Percentiles rank a stretch among this genome's conserved stretches.
Evolutionary conservation across 2,113 vertebrate genomes (phyloP).

Genomic region (Ariopsis seemanni): DNA sequence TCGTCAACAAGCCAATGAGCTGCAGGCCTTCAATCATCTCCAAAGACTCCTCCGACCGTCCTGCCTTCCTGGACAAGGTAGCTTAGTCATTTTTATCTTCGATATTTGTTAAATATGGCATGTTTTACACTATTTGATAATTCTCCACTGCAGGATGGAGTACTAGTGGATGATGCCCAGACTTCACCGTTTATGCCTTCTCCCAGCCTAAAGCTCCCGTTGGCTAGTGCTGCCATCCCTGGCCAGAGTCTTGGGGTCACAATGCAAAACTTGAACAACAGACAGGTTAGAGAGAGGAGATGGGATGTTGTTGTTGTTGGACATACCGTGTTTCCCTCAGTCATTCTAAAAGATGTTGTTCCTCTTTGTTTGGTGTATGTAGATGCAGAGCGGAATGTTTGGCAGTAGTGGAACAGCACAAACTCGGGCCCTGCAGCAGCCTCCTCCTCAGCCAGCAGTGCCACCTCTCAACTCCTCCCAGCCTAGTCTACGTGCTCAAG

Average conservation of each 20-base stretch:
- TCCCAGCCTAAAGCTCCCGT: slow-evolving; percentile 89
- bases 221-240: slow-evolving; percentile 95
- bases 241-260: slow-evolving; percentile 83
- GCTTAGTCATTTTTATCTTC: slow-evolving; percentile 78
- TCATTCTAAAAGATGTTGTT: no score
- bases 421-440: slow-evolving; percentile 73
- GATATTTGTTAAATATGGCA: not conserved
- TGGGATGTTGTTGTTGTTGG: not conserved
- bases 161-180: slow-evolving; percentile 93
- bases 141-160: slow-evolving; percentile 79
- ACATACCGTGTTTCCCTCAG: not conserved
- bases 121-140: not conserved
- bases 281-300: slow-evolving; percentile 82
- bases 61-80: slow-evolving; percentile 94
- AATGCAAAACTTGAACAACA: slow-evolving; percentile 99
- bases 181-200: slow-evolving; percentile 99
- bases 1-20: slow-evolving; percentile 89
- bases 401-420: slow-evolving; percentile 93
- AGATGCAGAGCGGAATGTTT: slow-evolving; percentile 95
- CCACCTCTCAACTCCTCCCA: slow-evolving; percentile 83
- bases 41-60: slow-evolving; percentile 98
- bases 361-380: not conserved
- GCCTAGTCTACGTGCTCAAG: slow-evolving; percentile 93
- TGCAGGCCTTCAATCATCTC: slow-evolving; percentile 92
- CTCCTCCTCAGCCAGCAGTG: slow-evolving; percentile 64